phyloP scores from a whole-genome alignment of 2,113 vertebrate species.

The Hyperoodon ampullatus region DNA sequence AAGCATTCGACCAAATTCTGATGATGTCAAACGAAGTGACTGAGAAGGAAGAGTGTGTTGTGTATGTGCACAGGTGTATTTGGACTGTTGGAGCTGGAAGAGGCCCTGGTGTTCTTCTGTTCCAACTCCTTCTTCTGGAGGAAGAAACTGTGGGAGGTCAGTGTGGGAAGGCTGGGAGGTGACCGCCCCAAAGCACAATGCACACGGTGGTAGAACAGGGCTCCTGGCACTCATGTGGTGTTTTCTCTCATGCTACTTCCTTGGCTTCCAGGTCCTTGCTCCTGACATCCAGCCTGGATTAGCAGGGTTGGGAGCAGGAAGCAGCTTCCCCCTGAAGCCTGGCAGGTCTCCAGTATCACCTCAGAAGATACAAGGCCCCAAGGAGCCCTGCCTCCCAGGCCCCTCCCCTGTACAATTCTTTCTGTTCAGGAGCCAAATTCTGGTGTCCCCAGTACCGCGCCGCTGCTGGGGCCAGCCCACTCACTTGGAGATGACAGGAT shows the following conservation, averaged over 20 bases:
- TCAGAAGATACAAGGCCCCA: background rate
- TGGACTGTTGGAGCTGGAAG: background rate
- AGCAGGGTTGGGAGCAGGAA: background rate
- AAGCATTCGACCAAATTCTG: background rate
- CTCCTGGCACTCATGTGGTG: background rate
- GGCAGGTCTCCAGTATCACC: background rate
- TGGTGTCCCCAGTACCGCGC: background rate
- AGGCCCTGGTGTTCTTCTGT: background rate
- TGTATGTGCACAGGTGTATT: background rate
- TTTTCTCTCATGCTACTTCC: background rate
- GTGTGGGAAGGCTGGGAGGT: background rate
- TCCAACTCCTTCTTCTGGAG: background rate
- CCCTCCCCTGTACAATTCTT: background rate
- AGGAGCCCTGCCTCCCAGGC: background rate
- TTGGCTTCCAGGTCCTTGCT: background rate
- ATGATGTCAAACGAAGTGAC: background rate
- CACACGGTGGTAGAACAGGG: background rate
- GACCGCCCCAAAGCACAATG: background rate
- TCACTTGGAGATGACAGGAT: conserved; percentile 98
- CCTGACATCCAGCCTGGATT: background rate
- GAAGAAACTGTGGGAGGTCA: background rate
- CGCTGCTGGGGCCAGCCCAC: conserved; percentile 53
- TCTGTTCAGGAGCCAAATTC: background rate
- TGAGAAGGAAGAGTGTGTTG: background rate
- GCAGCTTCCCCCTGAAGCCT: background rate